Evolutionary conservation across 1,140 invertebrate species (phyloP).

Genomic region (Elymnias hypermnestra): DNA sequence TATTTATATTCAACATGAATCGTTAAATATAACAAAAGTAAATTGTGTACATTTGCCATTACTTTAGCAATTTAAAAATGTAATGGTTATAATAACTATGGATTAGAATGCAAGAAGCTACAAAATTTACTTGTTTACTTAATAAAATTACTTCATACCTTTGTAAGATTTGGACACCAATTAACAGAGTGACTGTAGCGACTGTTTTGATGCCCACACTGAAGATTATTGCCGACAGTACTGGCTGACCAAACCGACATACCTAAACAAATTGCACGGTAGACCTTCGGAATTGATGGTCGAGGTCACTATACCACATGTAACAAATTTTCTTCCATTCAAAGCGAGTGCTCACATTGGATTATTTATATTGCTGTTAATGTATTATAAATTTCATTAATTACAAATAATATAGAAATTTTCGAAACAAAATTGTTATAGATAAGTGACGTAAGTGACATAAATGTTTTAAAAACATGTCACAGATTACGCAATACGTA

Average conservation of each 20-base stretch:
- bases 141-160: slow-evolving; percentile 38
- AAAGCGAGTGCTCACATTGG: background rate
- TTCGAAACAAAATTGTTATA: background rate
- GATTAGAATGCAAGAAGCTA: too few species aligned
- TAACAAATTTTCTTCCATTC: background rate
- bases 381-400: too few species aligned
- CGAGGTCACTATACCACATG: slow-evolving; percentile 43
- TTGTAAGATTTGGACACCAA: slow-evolving; percentile 65
- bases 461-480: too few species aligned
- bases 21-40: too few species aligned
- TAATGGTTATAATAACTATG: too few species aligned
- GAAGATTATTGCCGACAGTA: too few species aligned
- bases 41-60: too few species aligned
- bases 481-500: too few species aligned
- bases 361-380: background rate
- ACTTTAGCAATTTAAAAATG: too few species aligned
- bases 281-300: slow-evolving; percentile 44
- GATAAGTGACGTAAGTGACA: background rate
- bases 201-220: slow-evolving; percentile 49
- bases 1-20: too few species aligned
- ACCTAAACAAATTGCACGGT: slow-evolving; percentile 64
- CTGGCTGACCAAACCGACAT: slow-evolving; percentile 75
- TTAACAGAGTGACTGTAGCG: slow-evolving; percentile 54
- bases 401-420: too few species aligned
- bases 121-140: background rate